phyloP scores from a whole-genome alignment of 2,113 vertebrate genomes.

The Vanacampus margaritifer region DNA sequence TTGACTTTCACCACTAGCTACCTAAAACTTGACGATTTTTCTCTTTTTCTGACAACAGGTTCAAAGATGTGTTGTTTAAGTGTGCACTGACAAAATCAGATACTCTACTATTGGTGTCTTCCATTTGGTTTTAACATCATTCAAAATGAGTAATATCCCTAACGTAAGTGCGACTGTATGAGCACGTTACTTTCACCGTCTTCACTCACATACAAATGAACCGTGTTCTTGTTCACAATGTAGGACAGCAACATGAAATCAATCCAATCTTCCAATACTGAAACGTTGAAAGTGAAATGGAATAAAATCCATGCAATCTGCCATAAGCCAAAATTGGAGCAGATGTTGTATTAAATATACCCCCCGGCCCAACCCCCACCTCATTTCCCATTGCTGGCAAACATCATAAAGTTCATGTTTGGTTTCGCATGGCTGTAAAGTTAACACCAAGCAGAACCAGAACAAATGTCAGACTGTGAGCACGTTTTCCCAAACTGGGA shows the following conservation, averaged over 20 bases:
- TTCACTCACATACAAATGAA: not conserved
- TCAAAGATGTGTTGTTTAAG: not conserved
- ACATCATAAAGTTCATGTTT: slow-evolving; percentile 55
- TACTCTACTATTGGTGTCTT: not conserved
- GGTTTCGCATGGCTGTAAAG: slow-evolving; percentile 54
- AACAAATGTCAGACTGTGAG: slow-evolving; percentile 57
- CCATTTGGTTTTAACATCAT: not conserved
- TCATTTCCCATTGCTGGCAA: slow-evolving; percentile 43
- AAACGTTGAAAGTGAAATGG: slow-evolving; percentile 13
- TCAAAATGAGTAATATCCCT: not conserved
- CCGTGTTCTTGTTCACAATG: not conserved
- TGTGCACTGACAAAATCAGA: not conserved
- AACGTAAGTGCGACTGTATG: not conserved
- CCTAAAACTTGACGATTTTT: not conserved
- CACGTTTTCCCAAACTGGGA: slow-evolving; percentile 52
- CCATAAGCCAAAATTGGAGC: slow-evolving; percentile 47
- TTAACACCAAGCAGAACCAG: slow-evolving; percentile 58
- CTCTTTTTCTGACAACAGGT: not conserved
- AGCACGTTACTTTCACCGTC: not conserved
- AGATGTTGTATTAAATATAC: slow-evolving; percentile 49
- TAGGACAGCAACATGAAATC: not conserved
- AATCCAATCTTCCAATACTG: not conserved
- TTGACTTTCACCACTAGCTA: not conserved
- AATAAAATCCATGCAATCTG: slow-evolving; percentile 37
- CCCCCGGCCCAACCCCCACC: too few species aligned